Base-by-base conservation (phyloP, 37 sponge, comb jelly and placozoan genomes). In the Diacarnus erythraeanus region DNA sequence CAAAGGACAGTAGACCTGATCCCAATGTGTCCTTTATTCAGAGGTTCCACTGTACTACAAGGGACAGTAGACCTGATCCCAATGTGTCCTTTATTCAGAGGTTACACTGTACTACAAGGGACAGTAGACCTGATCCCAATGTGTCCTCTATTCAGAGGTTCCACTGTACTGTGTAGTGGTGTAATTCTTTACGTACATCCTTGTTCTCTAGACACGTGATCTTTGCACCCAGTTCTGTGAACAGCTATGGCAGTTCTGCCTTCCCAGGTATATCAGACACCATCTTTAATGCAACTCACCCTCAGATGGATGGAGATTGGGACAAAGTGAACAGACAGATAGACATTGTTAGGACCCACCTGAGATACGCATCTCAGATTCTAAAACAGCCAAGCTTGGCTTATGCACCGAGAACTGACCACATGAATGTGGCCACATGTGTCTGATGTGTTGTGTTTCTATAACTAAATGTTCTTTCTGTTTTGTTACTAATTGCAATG, bases 231-330 rank as follows among this genome's bases (percentile, higher is more conserved):
- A 92, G 93, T 47, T 83, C 87, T n/a, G 72, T 72, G 72, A 87
- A 96, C 73, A 33, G 51, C 12, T 96, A 96, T 84, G 88, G 83
- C 23, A 75, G 91, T 30, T 80, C 93, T 63, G 61, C 74, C 23
- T 96, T 96, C 65, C 97, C 97, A 54, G 93, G 97, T 18, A 71
- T 96, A 41, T 56, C 67, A 20, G 97, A 92, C 71, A 77, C 94
- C 54, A 82, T 94, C 42, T 90, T 90, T 47, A 57, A 70, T 18
- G 88, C 83, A 9, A 56, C 59, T 6, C 57, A 77, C 58, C 26
- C 57, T 2, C 40, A 51, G 31, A 26, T 36, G 15, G 59, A 65
- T 3, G 58, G 36, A 33, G 76, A 84, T 69, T 94, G 94, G 94
- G 67, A 86, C 17, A 37, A 80, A 20, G 88, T 94, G 4, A 51